Evolutionary conservation across 1,140 invertebrate genomes (phyloP).

Genomic region (Lutraria rhynchaena): DNA sequence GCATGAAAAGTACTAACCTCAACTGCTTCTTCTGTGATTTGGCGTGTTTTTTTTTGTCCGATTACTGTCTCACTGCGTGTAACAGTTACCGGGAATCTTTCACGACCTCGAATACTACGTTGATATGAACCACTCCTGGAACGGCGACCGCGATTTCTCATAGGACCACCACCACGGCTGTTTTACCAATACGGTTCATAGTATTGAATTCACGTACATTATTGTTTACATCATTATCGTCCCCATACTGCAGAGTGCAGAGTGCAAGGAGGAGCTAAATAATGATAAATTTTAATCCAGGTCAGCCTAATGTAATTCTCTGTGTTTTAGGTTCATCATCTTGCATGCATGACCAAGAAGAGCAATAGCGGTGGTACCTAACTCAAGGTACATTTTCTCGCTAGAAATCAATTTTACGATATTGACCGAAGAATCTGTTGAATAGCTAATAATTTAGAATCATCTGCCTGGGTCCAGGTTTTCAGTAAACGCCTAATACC

Average conservation of each 20-base stretch:
- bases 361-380: slow-evolving; percentile 2
- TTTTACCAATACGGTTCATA: slow-evolving; percentile 31
- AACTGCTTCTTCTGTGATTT: too few relatives aligned
- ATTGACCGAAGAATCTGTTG: slow-evolving; percentile 25
- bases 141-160: background rate
- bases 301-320: slow-evolving; percentile 22
- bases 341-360: slow-evolving; percentile 28
- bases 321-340: slow-evolving; percentile 13
- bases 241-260: slow-evolving; percentile 32
- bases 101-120: slow-evolving; percentile 14
- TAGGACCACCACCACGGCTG: background rate
- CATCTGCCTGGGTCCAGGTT: too few relatives aligned
- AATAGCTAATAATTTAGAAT: slow-evolving; percentile 8
- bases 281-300: slow-evolving; percentile 44
- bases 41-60: slow-evolving; percentile 24
- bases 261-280: slow-evolving; percentile 21
- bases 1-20: slow-evolving; percentile 21
- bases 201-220: slow-evolving; percentile 43
- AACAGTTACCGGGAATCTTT: too few relatives aligned
- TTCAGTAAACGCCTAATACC: too few relatives aligned
- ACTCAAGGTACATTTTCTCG: slow-evolving; percentile 29
- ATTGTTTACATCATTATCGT: slow-evolving; percentile 43
- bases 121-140: too few relatives aligned
- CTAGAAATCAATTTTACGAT: slow-evolving; percentile 21
- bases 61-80: background rate